Base-by-base conservation (phyloP, 2,888 invertebrate genomes). In the Augiades crinisus region DNA sequence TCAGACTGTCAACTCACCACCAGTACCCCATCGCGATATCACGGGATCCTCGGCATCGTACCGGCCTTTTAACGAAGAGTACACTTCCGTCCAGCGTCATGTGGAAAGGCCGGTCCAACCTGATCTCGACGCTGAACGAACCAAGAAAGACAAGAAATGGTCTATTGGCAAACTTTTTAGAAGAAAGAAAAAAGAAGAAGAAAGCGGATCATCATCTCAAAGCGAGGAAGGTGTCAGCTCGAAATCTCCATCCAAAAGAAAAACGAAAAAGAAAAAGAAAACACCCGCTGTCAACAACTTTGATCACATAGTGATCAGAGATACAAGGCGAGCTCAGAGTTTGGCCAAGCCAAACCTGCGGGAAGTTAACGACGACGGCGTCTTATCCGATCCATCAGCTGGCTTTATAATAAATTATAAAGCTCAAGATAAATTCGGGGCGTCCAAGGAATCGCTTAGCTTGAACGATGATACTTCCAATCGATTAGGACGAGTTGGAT, bases 81-180 rank as follows among this genome's bases (percentile, higher is more conserved):
- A 83, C 62, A 70, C 78, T 52, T 64, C 79, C 61, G 71, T 80
- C 59, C 82, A 78, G 54, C 80, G 81, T 4, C 81, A 81, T 19
- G 67, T 73, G 45, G 85, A 86, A 37, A 70, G 81, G 44, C 75
- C 82, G 8, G 59, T 65, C 30, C 79, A 72, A 55, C 67, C 76
- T 38, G 82, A 84, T 62, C 63, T 68, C 7, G 86, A 86, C 31
- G 60, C 65, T n/a, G 87, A 87, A 72, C 79, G 86, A 64, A 66
- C 71, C 57, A 90, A 91, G 58, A 91, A 91, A 67, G 93, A 93
- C 64, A 94, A 93, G 63, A 95, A 95, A 78, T 96, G 96, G 96
- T 94, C 95, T 5, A 91, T 96, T 34, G 95, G 96, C 5, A 94
- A 94, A 64, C 90, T 96, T 2, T 94, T 96, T 70, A 91, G 94